Evolutionary conservation across 2,113 vertebrate species (phyloP), one percentile per base, ranked within the genome.

Genomic region (Scatophagus argus): DNA sequence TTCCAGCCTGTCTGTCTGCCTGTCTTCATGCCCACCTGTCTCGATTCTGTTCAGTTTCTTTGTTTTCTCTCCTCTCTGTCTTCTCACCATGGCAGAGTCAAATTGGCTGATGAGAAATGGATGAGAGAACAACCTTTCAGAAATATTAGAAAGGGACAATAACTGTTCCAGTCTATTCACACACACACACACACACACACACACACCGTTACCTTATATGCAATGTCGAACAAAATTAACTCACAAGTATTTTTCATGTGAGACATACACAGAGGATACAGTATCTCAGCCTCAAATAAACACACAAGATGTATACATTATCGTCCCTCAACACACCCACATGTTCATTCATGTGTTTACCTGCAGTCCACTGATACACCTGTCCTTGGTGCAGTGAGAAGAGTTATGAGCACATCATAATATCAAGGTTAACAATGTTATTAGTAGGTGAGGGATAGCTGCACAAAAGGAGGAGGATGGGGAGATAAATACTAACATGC

Each of bases 121-220:
- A 79, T 70, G 54, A 69, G 60, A 65, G 44, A 86, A 82, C 73
- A 76, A 72, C 61, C 43, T 75, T 43, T 84, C 72, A 85, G 90
- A 74, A 41, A 90, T 88, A 88, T 90, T 89, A 88, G 64, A 91
- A 51, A 41, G 61, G 38, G 39, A 25, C 46, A 79, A 77, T 69
- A 80, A 81, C 77, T 16, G 32, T 60, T 79, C 55, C 17, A 71
- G 70, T 56, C 2, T 10, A 46, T 29, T 66, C 52, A 67, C 39
- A 38, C 1, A 8, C 7, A 43, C 39, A 44, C 44, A 74, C 13
- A 72, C 46, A 47, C 52, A 72, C 5, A 38, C 27, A 21, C 19
- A 68, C 16, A 43, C 44, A 8, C 9, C 14, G 54, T 19, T 8
- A 11, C 55, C 34, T 21, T 16, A 39, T 25, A 12, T 29, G 14